phyloP scores from a whole-genome alignment of 92 coral and sea anemone genomes.

The Paragorgia papillata region DNA sequence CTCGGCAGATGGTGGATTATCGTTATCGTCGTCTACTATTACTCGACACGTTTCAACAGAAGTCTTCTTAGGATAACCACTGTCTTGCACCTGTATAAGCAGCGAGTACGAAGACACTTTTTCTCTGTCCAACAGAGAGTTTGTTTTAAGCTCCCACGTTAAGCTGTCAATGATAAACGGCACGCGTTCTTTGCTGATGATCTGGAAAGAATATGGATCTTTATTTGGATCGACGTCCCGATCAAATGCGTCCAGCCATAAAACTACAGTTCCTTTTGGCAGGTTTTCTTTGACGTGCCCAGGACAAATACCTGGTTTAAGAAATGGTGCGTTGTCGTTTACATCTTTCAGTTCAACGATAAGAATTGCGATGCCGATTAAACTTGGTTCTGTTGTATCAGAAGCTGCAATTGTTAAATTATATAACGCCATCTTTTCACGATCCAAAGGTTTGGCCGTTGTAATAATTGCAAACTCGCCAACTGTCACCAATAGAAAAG shows the following conservation, averaged over 20 bases:
- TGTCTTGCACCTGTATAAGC: constrained; percentile 70
- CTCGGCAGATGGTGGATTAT: constrained; percentile 75
- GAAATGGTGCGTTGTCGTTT: constrained; percentile 89
- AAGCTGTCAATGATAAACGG: constrained; percentile 67
- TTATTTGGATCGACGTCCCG: constrained; percentile 76
- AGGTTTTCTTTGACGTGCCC: constrained; percentile 75
- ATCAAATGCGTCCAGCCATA: constrained; percentile 73
- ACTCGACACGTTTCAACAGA: constrained; percentile 72
- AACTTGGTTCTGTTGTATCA: constrained; percentile 77
- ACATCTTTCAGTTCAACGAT: constrained; percentile 71
- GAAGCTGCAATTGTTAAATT: constrained; percentile 78
- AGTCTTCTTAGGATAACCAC: constrained; percentile 65
- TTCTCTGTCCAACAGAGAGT: constrained; percentile 75
- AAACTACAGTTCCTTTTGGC: constrained; percentile 64
- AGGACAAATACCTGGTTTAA: constrained; percentile 57
- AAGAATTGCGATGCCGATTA: constrained; percentile 78
- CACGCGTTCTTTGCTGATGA: constrained; percentile 64
- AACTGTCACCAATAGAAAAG: constrained; percentile 59
- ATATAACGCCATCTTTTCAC: constrained; percentile 71
- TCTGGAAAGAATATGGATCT: constrained; percentile 77
- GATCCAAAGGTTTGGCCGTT: constrained; percentile 72
- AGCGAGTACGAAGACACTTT: constrained; percentile 53
- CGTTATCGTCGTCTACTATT: constrained; percentile 77
- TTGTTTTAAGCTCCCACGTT: constrained; percentile 68
- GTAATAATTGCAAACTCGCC: constrained; percentile 59